These are phyloP conservation scores for Cephalopachus bancanus DNA, from an alignment of 2,797 vertebrate species.

Conservation along the genomic window DNA sequence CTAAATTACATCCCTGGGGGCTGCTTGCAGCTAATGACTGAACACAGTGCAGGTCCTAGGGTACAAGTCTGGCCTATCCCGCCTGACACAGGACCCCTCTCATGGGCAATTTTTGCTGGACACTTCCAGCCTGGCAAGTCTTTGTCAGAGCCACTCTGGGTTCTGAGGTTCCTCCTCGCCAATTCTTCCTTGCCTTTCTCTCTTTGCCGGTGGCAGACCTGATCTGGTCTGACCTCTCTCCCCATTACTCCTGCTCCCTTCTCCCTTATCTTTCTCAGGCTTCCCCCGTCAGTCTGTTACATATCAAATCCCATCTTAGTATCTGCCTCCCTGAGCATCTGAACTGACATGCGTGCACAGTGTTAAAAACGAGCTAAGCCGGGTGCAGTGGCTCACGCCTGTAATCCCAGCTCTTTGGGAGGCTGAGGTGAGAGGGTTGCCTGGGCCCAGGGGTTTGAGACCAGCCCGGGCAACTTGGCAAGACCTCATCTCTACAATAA, in stretches of 20 bases:
- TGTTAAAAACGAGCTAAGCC: not conserved
- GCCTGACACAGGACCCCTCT: not conserved
- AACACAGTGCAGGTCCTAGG: not conserved
- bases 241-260: no score
- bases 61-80: not conserved
- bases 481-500: no score
- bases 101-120: not conserved
- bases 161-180: not conserved
- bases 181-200: not conserved
- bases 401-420: no score
- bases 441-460: no score
- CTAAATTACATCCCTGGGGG: not conserved
- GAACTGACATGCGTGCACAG: not conserved
- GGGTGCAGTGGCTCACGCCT: no score
- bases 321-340: not conserved
- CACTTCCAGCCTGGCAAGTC: not conserved
- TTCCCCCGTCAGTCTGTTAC: not conserved
- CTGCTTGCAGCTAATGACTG: not conserved
- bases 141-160: not conserved
- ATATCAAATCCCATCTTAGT: not conserved
- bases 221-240: not conserved
- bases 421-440: no score
- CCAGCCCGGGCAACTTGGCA: no score
- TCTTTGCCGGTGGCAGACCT: not conserved
- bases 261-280: not conserved